Conservation (phyloP, 2,888 invertebrate genomes). For the Melieria crassipennis region DNA sequence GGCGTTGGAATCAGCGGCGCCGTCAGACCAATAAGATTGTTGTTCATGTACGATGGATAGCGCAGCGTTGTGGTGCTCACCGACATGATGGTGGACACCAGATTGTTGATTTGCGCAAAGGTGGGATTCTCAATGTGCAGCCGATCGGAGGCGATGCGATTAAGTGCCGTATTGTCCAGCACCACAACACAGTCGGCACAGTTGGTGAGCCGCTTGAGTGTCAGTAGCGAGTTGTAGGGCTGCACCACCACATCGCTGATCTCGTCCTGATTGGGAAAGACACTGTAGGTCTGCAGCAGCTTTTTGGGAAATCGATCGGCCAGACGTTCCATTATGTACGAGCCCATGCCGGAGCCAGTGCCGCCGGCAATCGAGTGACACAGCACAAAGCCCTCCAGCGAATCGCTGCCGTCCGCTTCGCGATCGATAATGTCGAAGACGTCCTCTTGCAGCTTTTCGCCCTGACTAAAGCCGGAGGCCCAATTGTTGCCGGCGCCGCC, state of each 20-base stretch:
- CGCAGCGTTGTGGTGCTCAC: slow-evolving; percentile 90
- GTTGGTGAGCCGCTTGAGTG: slow-evolving; percentile 91
- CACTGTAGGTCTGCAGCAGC: slow-evolving; percentile 97
- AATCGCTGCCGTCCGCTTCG: slow-evolving; percentile 98
- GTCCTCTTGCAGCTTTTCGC: slow-evolving; percentile 92
- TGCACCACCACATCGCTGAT: slow-evolving; percentile 97
- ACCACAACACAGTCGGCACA: slow-evolving; percentile 98
- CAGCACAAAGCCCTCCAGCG: slow-evolving; percentile 96
- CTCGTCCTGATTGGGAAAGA: slow-evolving; percentile 97
- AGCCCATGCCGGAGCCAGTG: slow-evolving; percentile 99
- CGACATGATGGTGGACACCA: slow-evolving; percentile 99
- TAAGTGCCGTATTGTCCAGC: slow-evolving; percentile 96
- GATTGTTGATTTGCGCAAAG: slow-evolving; percentile 95
- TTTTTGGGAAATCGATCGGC: slow-evolving; percentile 97
- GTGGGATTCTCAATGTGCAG: slow-evolving; percentile 96
- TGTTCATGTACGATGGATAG: slow-evolving; percentile 98
- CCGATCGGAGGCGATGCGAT: slow-evolving; percentile 91
- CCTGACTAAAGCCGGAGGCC: slow-evolving; percentile 96
- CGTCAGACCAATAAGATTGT: slow-evolving; percentile 93
- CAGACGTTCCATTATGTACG: slow-evolving; percentile 88
- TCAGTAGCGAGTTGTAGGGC: slow-evolving; percentile 95
- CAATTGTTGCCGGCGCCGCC: slow-evolving; percentile 99
- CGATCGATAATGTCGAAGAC: slow-evolving; percentile 98
- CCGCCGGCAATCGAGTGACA: slow-evolving; percentile 99
- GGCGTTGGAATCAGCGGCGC: slow-evolving; percentile 97